phyloP scores from a whole-genome alignment of 1,140 invertebrate species.

The Panonychus citri region DNA sequence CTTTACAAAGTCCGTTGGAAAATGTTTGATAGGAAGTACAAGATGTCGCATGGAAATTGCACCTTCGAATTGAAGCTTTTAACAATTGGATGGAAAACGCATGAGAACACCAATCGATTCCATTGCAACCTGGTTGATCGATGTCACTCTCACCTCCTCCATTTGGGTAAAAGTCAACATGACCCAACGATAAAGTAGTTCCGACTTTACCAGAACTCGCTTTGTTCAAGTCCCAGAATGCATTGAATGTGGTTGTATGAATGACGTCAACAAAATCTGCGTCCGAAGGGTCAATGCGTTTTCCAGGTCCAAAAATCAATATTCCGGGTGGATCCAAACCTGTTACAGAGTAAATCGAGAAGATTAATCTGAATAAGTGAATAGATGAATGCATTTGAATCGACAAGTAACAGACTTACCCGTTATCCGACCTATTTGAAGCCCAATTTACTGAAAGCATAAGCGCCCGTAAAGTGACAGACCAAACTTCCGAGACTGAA shows the following conservation, averaged over 20 bases:
- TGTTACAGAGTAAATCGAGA: no score
- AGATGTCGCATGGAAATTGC: background rate
- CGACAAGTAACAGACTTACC: background rate
- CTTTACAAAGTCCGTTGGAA: background rate
- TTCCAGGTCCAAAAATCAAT: background rate
- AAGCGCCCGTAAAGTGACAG: conserved; percentile 28
- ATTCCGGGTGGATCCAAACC: background rate
- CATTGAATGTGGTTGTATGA: background rate
- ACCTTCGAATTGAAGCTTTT: background rate
- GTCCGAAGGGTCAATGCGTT: background rate
- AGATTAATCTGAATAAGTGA: background rate
- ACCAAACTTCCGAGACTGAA: conserved; percentile 39
- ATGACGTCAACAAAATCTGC: background rate
- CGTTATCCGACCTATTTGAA: background rate
- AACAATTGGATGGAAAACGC: background rate
- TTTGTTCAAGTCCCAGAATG: background rate
- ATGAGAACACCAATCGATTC: background rate
- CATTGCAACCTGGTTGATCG: background rate
- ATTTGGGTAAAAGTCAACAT: background rate
- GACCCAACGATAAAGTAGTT: background rate
- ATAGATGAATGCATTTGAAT: background rate
- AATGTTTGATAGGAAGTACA: background rate
- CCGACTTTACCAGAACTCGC: background rate
- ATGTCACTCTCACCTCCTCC: background rate
- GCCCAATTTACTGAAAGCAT: background rate